Evolutionary conservation across 2,888 invertebrate species (phyloP).

Genomic region (Cyaniris semiargus): DNA sequence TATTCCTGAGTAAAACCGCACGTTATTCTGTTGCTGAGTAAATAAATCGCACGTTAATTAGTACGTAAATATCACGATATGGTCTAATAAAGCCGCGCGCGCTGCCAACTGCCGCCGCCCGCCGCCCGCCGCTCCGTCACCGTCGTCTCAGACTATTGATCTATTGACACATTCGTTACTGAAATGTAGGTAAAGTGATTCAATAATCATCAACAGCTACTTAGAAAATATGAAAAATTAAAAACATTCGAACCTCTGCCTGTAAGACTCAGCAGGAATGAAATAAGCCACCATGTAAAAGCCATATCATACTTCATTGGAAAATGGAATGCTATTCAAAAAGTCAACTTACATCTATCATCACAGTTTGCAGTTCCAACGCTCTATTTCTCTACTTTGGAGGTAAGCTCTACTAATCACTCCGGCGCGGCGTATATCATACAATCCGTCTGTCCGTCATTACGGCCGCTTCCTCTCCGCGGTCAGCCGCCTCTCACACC

Average conservation of each 20-base stretch:
- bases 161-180: slow-evolving; percentile 1
- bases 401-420: slow-evolving; percentile 27
- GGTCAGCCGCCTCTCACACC: slow-evolving; percentile 58
- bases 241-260: too few species aligned
- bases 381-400: neutral
- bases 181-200: neutral
- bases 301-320: too few species aligned
- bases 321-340: neutral
- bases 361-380: neutral
- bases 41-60: slow-evolving; percentile 48
- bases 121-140: slow-evolving; percentile 60
- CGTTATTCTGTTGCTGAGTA: slow-evolving; percentile 34
- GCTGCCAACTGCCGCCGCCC: slow-evolving; percentile 56
- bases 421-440: slow-evolving; percentile 39
- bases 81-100: slow-evolving; percentile 48
- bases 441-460: slow-evolving; percentile 55
- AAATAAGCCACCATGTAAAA: too few species aligned
- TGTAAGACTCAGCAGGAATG: too few species aligned
- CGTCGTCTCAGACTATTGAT: slow-evolving; percentile 8
- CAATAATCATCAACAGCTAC: neutral
- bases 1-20: neutral
- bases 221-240: too few species aligned
- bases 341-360: neutral
- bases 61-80: slow-evolving; percentile 54
- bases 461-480: slow-evolving; percentile 58